Percentiles rank a stretch among this genome's conserved stretches.
phyloP scores from a whole-genome alignment of 2,113 vertebrate species.

The Salvelinus fontinalis region DNA sequence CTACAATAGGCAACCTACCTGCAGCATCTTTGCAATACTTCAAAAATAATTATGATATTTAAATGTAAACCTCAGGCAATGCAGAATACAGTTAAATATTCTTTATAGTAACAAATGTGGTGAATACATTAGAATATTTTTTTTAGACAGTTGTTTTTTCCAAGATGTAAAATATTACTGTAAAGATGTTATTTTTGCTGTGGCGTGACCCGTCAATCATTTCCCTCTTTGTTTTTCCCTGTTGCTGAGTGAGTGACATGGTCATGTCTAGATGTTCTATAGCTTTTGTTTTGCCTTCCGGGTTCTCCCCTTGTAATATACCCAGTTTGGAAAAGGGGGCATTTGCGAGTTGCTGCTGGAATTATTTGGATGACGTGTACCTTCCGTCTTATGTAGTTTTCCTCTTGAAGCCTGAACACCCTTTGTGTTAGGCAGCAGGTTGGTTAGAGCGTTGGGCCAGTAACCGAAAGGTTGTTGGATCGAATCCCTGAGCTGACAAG shows the following conservation, averaged over 20 bases:
- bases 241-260: background rate
- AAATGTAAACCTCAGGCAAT: no score
- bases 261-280: background rate
- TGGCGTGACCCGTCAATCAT: background rate
- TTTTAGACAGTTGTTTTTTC: no score
- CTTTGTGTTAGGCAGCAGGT: background rate
- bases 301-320: slow-evolving; percentile 21
- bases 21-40: no score
- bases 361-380: slow-evolving; percentile 1
- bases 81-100: no score
- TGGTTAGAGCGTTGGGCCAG: no score
- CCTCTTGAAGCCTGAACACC: background rate
- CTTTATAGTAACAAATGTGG: no score
- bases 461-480: no score
- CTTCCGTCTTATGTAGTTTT: background rate
- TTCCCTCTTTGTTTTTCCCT: background rate
- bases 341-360: slow-evolving; percentile 19
- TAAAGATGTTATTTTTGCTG: no score
- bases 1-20: background rate
- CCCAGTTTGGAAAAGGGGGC: slow-evolving; percentile 50
- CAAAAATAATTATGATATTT: no score
- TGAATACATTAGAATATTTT: no score
- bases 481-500: no score
- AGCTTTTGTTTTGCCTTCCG: slow-evolving; percentile 36
- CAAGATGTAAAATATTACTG: no score